phyloP scores from a whole-genome alignment of 1,140 invertebrate genomes.

The Diabrotica virgifera region DNA sequence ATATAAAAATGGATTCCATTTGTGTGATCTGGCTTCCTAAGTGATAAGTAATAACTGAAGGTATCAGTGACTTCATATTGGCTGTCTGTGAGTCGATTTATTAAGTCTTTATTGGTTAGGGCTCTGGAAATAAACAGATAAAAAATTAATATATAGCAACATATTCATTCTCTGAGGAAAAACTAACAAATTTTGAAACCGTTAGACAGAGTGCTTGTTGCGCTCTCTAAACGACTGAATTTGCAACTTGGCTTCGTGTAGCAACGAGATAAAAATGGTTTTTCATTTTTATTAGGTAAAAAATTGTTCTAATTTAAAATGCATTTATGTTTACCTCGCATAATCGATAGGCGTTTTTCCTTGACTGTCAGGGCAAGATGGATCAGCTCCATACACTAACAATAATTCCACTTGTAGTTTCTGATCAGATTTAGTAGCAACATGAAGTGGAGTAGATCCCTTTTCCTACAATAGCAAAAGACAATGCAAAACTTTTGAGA shows the following conservation, averaged over 20 bases:
- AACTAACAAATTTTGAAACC: too few relatives aligned
- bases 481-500: too few relatives aligned
- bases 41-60: conserved; percentile 84
- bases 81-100: conserved; percentile 81
- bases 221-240: too few relatives aligned
- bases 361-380: conserved; percentile 71
- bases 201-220: too few relatives aligned
- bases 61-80: conserved; percentile 95
- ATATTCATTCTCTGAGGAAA: too few relatives aligned
- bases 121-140: conserved; percentile 54
- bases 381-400: conserved; percentile 92
- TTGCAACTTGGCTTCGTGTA: too few relatives aligned
- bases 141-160: too few relatives aligned
- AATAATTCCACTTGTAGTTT: conserved; percentile 85
- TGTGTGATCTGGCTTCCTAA: conserved; percentile 81
- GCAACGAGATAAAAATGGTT: too few relatives aligned
- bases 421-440: conserved; percentile 87
- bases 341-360: conserved; percentile 78
- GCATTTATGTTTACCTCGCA: conserved; percentile 64
- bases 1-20: conserved; percentile 84
- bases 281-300: too few relatives aligned
- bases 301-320: background rate
- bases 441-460: conserved; percentile 86
- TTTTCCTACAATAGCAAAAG: conserved; percentile 68
- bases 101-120: conserved; percentile 77